Conservation (phyloP, 2,113 vertebrate species). For the Gopherus flavomarginatus region DNA sequence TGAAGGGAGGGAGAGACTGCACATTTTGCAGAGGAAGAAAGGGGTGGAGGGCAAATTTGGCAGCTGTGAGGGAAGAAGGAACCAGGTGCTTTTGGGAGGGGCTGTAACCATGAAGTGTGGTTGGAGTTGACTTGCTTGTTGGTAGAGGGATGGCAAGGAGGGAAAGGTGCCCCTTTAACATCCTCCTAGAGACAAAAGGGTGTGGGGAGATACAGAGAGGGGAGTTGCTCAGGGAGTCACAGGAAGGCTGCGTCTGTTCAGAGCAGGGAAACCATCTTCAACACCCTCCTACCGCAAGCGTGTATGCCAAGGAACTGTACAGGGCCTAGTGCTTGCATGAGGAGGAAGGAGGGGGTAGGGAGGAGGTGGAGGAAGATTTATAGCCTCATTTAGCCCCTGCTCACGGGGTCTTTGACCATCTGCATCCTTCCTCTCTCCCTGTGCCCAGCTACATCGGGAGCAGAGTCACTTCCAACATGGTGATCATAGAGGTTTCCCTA, state of each 20-base stretch:
- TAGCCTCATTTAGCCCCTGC: neutral
- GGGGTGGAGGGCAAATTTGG: neutral
- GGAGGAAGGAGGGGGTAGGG: neutral
- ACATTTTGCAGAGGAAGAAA: neutral
- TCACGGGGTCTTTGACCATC: neutral
- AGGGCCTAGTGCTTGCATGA: neutral
- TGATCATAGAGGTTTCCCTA: conserved; percentile 72
- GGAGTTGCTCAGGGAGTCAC: neutral
- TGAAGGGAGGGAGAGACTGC: neutral
- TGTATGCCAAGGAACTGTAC: neutral
- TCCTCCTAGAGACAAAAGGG: neutral
- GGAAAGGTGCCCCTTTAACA: neutral
- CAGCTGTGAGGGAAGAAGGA: neutral
- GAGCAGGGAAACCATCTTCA: neutral
- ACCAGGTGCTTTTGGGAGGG: neutral
- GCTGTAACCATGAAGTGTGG: neutral
- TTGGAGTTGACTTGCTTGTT: neutral
- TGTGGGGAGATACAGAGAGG: neutral
- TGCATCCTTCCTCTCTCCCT: neutral
- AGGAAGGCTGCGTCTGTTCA: neutral
- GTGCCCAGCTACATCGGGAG: conserved; percentile 71
- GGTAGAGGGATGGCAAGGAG: neutral
- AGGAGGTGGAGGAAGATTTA: neutral
- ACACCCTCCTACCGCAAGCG: neutral
- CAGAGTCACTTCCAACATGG: conserved; percentile 71